Conservation (phyloP, 1,140 invertebrate species). For the Fopius arisanus region DNA sequence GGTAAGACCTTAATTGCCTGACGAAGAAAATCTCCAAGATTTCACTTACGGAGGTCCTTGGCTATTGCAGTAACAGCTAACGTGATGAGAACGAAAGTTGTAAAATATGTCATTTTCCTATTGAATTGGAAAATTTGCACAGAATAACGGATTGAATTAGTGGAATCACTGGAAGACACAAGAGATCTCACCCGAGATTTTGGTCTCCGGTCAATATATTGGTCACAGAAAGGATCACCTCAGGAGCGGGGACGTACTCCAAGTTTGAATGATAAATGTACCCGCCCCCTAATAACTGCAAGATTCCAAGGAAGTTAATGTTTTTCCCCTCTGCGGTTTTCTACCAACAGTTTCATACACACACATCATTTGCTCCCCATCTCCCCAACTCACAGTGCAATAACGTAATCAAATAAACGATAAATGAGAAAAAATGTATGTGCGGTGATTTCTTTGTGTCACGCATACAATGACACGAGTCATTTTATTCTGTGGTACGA, state of each 20-base stretch:
- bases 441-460: not conserved
- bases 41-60: not conserved
- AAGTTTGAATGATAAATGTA: not conserved
- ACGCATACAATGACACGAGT: not conserved
- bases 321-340: not conserved
- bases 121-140: not conserved
- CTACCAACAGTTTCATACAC: not conserved
- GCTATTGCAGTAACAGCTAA: not conserved
- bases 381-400: not conserved
- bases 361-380: not conserved
- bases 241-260: not conserved
- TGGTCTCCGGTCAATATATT: not conserved
- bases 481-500: not conserved
- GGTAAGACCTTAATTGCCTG: too few relatives aligned
- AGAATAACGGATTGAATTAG: not conserved
- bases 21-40: not conserved
- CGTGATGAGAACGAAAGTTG: not conserved
- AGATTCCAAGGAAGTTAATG: not conserved
- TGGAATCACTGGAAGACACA: not conserved
- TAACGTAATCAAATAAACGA: constrained; percentile 1
- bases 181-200: not conserved
- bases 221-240: not conserved
- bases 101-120: not conserved
- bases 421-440: not conserved
- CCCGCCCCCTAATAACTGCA: not conserved